Evolutionary conservation across 2,113 vertebrate species (phyloP).

Genomic region (Turdus rufiventris): DNA sequence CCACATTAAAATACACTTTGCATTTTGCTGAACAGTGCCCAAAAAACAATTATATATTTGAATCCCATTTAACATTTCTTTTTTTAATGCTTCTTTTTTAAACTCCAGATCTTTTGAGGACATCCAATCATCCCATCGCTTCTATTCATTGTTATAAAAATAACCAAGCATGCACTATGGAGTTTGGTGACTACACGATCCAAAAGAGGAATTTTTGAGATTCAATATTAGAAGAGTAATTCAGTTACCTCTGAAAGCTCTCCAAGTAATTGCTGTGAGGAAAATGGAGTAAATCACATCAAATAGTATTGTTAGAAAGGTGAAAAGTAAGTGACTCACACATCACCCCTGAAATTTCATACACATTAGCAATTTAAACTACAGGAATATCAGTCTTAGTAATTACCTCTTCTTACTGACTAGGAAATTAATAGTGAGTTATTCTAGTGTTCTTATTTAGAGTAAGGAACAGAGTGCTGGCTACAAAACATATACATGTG

Average conservation of each 20-base stretch:
- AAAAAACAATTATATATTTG: not conserved
- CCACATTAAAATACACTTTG: not conserved
- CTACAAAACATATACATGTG: not conserved
- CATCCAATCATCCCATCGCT: not conserved
- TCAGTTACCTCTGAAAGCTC: conserved; percentile 94
- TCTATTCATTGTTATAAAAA: not conserved
- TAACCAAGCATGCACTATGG: not conserved
- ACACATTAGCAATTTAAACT: not conserved
- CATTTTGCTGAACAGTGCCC: not conserved
- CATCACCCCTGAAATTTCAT: not conserved
- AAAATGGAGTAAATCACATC: conserved; percentile 64
- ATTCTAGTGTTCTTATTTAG: not conserved
- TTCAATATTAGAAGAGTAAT: conserved; percentile 22
- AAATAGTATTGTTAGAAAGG: conserved; percentile 40
- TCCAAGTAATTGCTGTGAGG: conserved; percentile 90
- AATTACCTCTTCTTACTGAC: not conserved
- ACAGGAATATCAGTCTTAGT: not conserved
- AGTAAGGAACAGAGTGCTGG: not conserved
- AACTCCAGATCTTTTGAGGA: conserved; percentile 6
- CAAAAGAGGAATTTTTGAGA: not conserved
- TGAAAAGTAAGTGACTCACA: not conserved
- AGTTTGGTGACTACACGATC: not conserved
- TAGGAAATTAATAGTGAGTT: not conserved
- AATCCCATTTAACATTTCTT: not conserved
- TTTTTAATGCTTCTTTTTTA: not conserved